Base-by-base conservation (phyloP, 64 coral and sea anemone genomes). In the Montipora cactus region DNA sequence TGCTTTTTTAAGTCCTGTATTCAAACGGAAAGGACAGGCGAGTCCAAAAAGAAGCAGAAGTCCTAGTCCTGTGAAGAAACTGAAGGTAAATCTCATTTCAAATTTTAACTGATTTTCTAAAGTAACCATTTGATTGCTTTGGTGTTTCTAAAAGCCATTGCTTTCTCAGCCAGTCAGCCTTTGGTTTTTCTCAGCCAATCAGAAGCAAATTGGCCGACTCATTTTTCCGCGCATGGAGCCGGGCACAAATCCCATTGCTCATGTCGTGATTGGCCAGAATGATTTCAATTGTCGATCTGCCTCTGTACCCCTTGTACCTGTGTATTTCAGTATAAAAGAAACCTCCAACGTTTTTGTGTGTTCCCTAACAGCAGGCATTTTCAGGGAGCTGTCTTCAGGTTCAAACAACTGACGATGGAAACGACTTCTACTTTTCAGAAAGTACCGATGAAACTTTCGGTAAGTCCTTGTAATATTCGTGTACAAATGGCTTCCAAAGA, bases 31-130 rank as follows among this genome's bases (percentile, higher is more conserved):
- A n/a, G 62, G 37, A 48, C 61, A 44, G 16, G 16, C 14, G 0
- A 44, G 64, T 11, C 49, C 45, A 19, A 83, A 83, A 86, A 44
- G 64, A 71, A 23, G 46, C 5, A 86, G 71, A 18, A 86, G 82
- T 18, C 82, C 82, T 19, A 86, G 82, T 23, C 82, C 82, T 20
- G 82, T 86, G 82, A 86, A 71, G 23, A 86, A 86, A 72, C 45
- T 86, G 44, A 86, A 86, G 82, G 82, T 86, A 72, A 50, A 71
- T 49, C 11, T 4, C 12, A 5, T 11, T 77, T 5, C 68, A 19
- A 5, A 19, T 20, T 71, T 5, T 16, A 18, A 18, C 16, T n/a
- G 64, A 68, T 14, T 68, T 8, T 18, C 14, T 5, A n/a, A 13
- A 10, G 13, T 18, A 68, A n/a, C 14, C 18, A 68, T 57, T 14